phyloP scores from a whole-genome alignment of 2,888 invertebrate genomes.

The Amblyjoppa proteus region DNA sequence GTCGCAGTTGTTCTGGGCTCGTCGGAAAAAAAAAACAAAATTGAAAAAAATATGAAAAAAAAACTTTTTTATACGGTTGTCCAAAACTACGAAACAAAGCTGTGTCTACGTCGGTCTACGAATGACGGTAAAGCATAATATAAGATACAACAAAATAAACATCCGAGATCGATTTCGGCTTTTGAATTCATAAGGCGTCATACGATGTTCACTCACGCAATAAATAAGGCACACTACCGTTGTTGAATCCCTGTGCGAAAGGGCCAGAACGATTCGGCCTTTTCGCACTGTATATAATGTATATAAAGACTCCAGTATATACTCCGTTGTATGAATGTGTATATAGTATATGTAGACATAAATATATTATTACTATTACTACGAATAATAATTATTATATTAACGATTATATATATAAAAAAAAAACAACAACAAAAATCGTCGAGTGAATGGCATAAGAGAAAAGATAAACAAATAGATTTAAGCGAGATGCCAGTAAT shows the following conservation, averaged over 20 bases:
- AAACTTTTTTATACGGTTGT: constrained; percentile 29
- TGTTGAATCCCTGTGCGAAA: constrained; percentile 62
- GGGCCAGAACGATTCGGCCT: constrained; percentile 42
- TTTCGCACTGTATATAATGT: constrained; percentile 64
- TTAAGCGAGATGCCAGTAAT: constrained; percentile 55
- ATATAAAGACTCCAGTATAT: constrained; percentile 66
- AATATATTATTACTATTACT: constrained; percentile 66
- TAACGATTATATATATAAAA: constrained; percentile 20
- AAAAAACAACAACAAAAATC: constrained; percentile 8
- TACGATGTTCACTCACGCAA: constrained; percentile 60
- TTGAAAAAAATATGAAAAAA: neutral
- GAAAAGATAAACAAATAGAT: constrained; percentile 27
- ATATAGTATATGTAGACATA: constrained; percentile 67
- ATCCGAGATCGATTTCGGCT: constrained; percentile 51
- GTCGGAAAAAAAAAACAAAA: constrained; percentile 6
- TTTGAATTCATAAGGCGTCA: constrained; percentile 49
- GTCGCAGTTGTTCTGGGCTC: constrained; percentile 56
- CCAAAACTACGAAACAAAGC: constrained; percentile 21
- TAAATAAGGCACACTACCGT: constrained; percentile 62
- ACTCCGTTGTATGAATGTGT: constrained; percentile 66
- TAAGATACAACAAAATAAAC: constrained; percentile 4
- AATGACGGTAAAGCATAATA: constrained; percentile 20
- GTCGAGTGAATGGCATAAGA: constrained; percentile 52
- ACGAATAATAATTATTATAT: constrained; percentile 52
- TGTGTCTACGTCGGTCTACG: constrained; percentile 19